A percentile compares a stretch with the other conserved stretches of the same genome.
phyloP scores from a whole-genome alignment of 2,888 invertebrate species.

The Eupithecia dodoneata region DNA sequence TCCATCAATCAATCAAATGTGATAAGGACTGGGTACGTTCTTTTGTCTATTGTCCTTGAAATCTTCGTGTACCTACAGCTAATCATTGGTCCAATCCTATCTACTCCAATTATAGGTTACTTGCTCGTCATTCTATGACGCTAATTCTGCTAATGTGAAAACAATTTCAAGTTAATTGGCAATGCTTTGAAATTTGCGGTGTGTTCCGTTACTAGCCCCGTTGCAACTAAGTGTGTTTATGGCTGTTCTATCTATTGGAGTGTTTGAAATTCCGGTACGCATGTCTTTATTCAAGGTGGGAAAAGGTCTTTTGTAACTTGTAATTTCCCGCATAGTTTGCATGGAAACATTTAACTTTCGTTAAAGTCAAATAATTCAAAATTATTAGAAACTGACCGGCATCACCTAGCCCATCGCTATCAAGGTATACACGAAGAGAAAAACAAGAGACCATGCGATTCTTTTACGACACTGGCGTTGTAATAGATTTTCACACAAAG shows the following conservation, averaged over 20 bases:
- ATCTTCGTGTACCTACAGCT: not conserved
- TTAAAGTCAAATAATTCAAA: no score
- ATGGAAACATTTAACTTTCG: no score
- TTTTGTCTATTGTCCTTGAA: conserved; percentile 4
- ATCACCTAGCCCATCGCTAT: no score
- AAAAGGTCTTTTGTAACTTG: not conserved
- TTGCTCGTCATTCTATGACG: not conserved
- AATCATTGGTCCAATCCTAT: conserved; percentile 2
- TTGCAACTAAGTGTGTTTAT: not conserved
- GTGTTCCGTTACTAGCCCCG: conserved; percentile 26
- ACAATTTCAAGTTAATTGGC: conserved; percentile 24
- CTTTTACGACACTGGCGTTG: not conserved
- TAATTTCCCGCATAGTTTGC: not conserved
- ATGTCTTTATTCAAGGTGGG: not conserved
- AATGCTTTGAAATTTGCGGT: conserved; percentile 20
- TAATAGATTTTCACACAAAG: not conserved
- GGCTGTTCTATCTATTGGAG: not conserved
- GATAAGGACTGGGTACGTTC: not conserved
- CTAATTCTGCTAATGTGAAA: conserved; percentile 1
- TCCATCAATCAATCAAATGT: not conserved
- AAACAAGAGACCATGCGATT: no score
- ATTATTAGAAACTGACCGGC: no score
- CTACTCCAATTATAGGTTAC: not conserved
- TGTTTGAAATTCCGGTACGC: not conserved
- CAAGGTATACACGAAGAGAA: no score